Base-by-base conservation (phyloP, 2,113 vertebrate genomes). In the Oncorhynchus tshawytscha region DNA sequence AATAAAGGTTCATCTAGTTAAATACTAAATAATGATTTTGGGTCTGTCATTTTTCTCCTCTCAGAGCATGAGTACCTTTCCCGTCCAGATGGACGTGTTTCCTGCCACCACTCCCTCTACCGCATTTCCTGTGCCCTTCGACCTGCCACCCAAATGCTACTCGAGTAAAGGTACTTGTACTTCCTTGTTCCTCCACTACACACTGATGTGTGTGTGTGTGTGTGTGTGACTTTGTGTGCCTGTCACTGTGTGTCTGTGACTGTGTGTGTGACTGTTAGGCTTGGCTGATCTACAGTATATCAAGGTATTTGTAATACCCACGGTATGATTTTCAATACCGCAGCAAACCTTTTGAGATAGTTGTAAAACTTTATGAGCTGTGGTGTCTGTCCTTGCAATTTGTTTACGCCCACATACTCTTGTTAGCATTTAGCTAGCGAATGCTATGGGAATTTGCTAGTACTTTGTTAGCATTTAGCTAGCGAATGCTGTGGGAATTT, bases 81-180 rank as follows among this genome's bases (percentile, higher is more conserved):
- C 76, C 5, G 93, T 97, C 59, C 91, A 94, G 81, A 86, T 78
- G 75, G 94, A 92, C 73, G 91, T 90, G 72, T 92, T 94, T 89
- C 89, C 88, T 64, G 81, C 75, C 70, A 92, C 89, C 18, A 87
- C 89, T 0, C 81, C 93, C 2, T 75, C 82, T 2, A 57, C 76
- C 0, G 86, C 91, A 22, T 98, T 99, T 82, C 96, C 95, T 0
- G 96, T 99, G 81, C 98, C 97, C 0, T 98, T 96, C 74, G 98
- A 99, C 86, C 90, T 99, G 13, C 98, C 98, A 4, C 97, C 95
- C 16, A 92, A 95, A 68, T 87, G 83, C 54, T 99, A 99, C 51
- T 91, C 92, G 72, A 85, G 78, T 68, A 95, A 94, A 95, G 98
- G 98, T 99, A 89, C 81, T 60, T 29, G 48, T 70, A 24, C 24